Base-by-base conservation (phyloP, 1,140 invertebrate species). In the Dendrolimus punctatus region DNA sequence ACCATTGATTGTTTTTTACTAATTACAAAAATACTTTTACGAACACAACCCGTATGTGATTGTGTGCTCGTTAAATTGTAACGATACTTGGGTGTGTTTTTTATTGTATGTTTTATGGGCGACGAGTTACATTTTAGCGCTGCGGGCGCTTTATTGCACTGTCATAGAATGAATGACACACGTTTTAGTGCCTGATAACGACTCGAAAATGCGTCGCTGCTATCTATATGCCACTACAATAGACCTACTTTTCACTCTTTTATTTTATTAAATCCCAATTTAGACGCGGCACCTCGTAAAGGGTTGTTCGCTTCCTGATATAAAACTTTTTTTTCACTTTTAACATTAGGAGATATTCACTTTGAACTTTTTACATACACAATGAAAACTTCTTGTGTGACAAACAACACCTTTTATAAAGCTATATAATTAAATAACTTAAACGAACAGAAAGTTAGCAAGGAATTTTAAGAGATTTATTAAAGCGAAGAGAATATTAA, bases 61-160 rank as follows among this genome's bases (percentile, higher is more conserved):
- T 79, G 68, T 70, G 49, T 52, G 72, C 77, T 85, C 82, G 82
- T 85, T 85, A 85, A 85, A 83, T 68, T 62, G 65, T 72, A 78
- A 73, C 74, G 71, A 78, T 74, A 68, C 61, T 63, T 64, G 70
- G 71, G 76, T 72, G 73, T 75, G 68, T 76, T 85, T 23, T 73
- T 85, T 85, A 85, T 85, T 74, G 72, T 79, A 60, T 57, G 52
- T 79, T 84, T 85, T 85, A 85, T 68, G 81, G 73, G 63, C 62
- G 67, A 73, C 69, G 69, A 80, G 71, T 79, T 75, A 85, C 82
- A 80, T 82, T 83, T 85, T 85, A 85, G 82, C 76, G 78, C 76
- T 85, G 82, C 82, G 82, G 82, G 82, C 76, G 23, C 64, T 85
- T 85, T 83, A 83, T 81, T 68, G 67, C 71, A 62, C 66, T 80